phyloP scores from a whole-genome alignment of 2,797 vertebrate species.

The Buphagus erythrorhynchus region DNA sequence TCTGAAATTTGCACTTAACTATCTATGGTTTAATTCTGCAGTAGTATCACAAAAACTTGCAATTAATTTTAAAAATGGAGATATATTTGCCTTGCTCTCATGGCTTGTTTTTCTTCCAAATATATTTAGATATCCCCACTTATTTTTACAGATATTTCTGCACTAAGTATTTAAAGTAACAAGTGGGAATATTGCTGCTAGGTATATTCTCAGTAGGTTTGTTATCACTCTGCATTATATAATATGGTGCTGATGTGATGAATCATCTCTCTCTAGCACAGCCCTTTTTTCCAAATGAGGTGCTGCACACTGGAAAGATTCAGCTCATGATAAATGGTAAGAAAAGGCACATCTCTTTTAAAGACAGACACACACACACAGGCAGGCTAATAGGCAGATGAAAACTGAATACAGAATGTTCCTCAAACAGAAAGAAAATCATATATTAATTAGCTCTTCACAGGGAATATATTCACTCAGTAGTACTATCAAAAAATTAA shows the following conservation, averaged over 20 bases:
- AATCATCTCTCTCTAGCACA: neutral
- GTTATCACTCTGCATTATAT: neutral
- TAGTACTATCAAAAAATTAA: neutral
- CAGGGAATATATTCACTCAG: neutral
- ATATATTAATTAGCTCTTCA: neutral
- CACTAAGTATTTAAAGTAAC: neutral
- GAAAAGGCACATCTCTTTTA: neutral
- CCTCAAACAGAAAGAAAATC: neutral
- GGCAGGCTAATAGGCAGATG: neutral
- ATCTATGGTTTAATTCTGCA: neutral
- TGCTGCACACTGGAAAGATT: neutral
- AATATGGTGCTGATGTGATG: neutral
- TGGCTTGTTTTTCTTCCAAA: neutral
- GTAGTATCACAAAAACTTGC: neutral
- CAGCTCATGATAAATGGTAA: neutral
- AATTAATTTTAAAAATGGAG: neutral
- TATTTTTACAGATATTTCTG: neutral
- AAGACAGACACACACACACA: neutral
- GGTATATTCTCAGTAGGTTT: neutral
- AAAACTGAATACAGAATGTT: neutral
- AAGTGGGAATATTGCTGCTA: neutral
- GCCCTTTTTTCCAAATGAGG: neutral
- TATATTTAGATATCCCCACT: neutral
- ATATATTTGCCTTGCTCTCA: neutral
- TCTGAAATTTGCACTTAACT: neutral